These are phyloP conservation scores for Encarsia formosa DNA, from an alignment of 2,888 invertebrate species.

Conservation along the genomic window DNA sequence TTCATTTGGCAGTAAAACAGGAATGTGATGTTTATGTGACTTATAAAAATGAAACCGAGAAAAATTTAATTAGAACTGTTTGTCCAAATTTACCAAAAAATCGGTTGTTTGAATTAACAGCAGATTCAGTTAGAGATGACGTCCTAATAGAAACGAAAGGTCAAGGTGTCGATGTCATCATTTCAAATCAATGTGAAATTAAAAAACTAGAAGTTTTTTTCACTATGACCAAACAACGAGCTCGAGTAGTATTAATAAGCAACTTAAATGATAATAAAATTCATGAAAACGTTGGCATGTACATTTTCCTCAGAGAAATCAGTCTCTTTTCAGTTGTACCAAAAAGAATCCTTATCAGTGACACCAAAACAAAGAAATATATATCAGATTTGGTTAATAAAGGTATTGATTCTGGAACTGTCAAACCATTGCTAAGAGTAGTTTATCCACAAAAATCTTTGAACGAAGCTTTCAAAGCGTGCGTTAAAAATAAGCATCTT, in stretches of 20 bases:
- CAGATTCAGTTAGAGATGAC: constrained; percentile 79
- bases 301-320: constrained; percentile 27
- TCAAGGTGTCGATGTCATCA: constrained; percentile 63
- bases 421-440: constrained; percentile 65
- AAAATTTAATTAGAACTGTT: constrained; percentile 52
- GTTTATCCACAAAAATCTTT: constrained; percentile 63
- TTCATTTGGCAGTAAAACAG: constrained; percentile 57
- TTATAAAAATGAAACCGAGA: constrained; percentile 56
- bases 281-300: constrained; percentile 53
- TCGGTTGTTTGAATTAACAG: constrained; percentile 80
- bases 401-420: constrained; percentile 64
- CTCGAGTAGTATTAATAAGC: constrained; percentile 57
- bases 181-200: constrained; percentile 60
- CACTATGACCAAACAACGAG: constrained; percentile 34
- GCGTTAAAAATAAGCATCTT: constrained; percentile 69
- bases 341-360: constrained; percentile 35
- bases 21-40: constrained; percentile 62
- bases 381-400: constrained; percentile 58
- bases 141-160: constrained; percentile 59
- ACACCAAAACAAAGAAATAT: constrained; percentile 56
- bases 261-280: constrained; percentile 45
- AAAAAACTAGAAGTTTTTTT: constrained; percentile 74
- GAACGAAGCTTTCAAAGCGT: constrained; percentile 66
- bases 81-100: constrained; percentile 57
- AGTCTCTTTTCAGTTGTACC: constrained; percentile 49